Evolutionary conservation across 2,113 vertebrate genomes (phyloP), one percentile per base, ranked within the genome.

Genomic region (Gobio gobio): DNA sequence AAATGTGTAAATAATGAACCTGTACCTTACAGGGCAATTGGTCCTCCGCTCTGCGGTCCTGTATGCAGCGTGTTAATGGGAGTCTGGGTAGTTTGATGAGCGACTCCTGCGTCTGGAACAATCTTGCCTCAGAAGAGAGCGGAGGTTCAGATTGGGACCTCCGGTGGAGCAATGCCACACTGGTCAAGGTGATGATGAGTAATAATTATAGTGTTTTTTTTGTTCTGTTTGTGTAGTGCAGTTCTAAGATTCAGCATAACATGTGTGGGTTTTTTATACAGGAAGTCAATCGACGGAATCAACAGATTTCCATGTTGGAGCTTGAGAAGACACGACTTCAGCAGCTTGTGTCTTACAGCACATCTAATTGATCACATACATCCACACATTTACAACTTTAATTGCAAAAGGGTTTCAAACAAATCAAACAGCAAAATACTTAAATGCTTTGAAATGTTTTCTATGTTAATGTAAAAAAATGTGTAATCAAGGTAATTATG

Each of bases 81-180:
- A 92, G 91, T 33, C 86, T 95, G 80, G 93, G 94, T 26, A 92
- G 88, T 24, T 22, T 95, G 77, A 94, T 95, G 92, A 89, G 77
- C 49, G 92, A 93, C 9, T 88, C 93, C 24, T 92, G 88, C 18
- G 86, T 86, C 47, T 90, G 84, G 43, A 83, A 86, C 78, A 74
- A 86, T 58, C 82, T 86, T 26, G 4, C 91, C 86, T 78, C 83
- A 89, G 47, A 89, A 47, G 10, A 73, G 58, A 72, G 33, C 14
- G 88, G 89, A 0, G 83, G 88, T 80, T 86, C 76, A 26, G 92
- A 94, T 88, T 90, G 92, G 47, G 90, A 91, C 83, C 91, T 95
- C 90, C 91, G 93, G 13, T 94, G 94, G 94, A 89, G 83, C 10
- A 94, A 95, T 82, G 86, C 92, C 4, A 66, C 90, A 66, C 92